Base-by-base conservation (phyloP, 2,113 vertebrate genomes). In the Scortum barcoo region DNA sequence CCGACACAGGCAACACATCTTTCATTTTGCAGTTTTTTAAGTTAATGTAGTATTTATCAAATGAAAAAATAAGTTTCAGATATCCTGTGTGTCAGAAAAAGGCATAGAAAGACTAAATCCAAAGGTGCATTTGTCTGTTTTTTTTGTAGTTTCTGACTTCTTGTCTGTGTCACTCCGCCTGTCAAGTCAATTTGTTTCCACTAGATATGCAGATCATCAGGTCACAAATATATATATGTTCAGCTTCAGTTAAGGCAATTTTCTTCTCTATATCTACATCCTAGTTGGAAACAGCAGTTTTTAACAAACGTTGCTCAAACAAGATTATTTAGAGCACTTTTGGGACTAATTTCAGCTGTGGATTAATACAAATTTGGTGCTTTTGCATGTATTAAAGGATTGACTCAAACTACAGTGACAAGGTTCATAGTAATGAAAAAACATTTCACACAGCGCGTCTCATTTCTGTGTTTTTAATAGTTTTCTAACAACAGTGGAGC, bases 1-100 rank as follows among this genome's bases (percentile, higher is more conserved):
- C 16, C 70, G 50, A 57, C 33, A 50, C n/a, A 56, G 76, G 62
- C 26, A 72, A 38, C 19, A 22, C 19, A 67, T 53, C 30, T 46
- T 58, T 60, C 9, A 62, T n/a, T n/a, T n/a, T n/a, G n/a, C n/a
- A n/a, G n/a, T n/a, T n/a, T n/a, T n/a, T n/a, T n/a, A n/a, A n/a
- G n/a, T n/a, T n/a, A n/a, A n/a, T n/a, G 20, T 20, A 24, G 12
- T 57, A 26, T 4, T 53, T 16, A 20, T 40, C 10, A 46, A 26
- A 48, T 36, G 6, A 20, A 14, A 19, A 26, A 17, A 44, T 16
- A 33, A 44, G 22, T 36, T 44, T 7, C 13, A 1, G 14, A 36
- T 24, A 36, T 48, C 14, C 2, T 24, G 24, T 20, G 30, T 22
- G 38, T 48, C 3, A 48, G 17, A 3, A 36, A 48, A 30, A 33